Base-by-base conservation (phyloP, 2,888 invertebrate species). In the Drosophila helvetica region DNA sequence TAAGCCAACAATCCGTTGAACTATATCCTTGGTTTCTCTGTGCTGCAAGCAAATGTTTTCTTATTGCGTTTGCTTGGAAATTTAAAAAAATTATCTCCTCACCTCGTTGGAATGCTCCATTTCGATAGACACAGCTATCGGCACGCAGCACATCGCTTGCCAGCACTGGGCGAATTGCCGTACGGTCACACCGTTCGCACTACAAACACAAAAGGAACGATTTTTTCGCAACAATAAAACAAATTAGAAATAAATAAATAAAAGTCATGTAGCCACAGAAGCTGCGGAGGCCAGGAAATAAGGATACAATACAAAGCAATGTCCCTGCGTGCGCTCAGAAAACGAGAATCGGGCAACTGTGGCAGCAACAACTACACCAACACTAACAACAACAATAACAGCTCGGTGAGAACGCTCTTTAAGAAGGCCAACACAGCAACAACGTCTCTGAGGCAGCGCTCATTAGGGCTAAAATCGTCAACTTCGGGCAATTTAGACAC, bases 241-340 rank as follows among this genome's bases (percentile, higher is more conserved):
- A 30, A 30, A 30, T 12, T 6, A 38, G n/a, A 15, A 38, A 38
- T 38, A n/a, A 38, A n/a, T 6, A 38, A 48, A 63, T 62, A 53
- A 56, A 47, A 73, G 64, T 63, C 54, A 52, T 48, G 56, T 47
- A 73, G 56, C 55, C 38, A n/a, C 22, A 33, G 19, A 33, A 38
- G 30, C 25, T 56, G 38, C 55, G 43, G n/a, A 22, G 57, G 3
- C 38, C 25, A 30, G 17, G 52, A 33, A 52, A 51, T 18, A 51
- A 12, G 30, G 18, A 38, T 30, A 19, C 15, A 27, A 45, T 12
- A 58, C 51, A 52, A 73, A 83, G 90, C 89, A 85, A 92, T 92
- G 92, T 92, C 92, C 85, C 82, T 92, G 65, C 91, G 92, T 56
- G 92, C 92, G 73, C 89, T 92, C 46, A 91, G 89, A 62, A 92